Percentiles rank a stretch among this genome's conserved stretches.
These are phyloP conservation scores for Sorex fumeus DNA, from an alignment of 2,113 vertebrate species.

Conservation along the genomic window DNA sequence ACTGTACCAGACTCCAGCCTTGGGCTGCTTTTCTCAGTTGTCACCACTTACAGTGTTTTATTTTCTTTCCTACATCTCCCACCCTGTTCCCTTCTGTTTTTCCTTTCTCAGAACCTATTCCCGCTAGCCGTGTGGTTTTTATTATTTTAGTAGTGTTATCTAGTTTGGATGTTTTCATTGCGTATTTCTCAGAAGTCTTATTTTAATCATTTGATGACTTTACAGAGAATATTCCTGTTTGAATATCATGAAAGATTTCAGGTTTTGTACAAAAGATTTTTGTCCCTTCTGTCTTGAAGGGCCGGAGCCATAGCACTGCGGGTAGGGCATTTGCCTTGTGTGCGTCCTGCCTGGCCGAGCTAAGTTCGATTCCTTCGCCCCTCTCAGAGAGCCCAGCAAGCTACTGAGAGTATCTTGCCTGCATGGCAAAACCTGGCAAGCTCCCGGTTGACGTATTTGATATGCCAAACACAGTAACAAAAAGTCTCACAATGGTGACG, in stretches of 20 bases:
- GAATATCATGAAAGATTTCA: constrained; percentile 8
- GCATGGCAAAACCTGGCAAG: too few species aligned
- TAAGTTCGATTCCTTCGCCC: too few species aligned
- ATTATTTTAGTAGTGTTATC: constrained; percentile 44
- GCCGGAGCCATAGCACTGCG: too few species aligned
- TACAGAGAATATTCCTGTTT: background rate
- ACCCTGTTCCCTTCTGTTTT: background rate
- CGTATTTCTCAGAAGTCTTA: constrained; percentile 29
- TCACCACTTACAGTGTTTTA: background rate
- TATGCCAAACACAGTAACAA: too few species aligned
- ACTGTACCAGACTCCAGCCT: too few species aligned
- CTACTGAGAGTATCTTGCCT: too few species aligned
- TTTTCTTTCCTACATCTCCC: constrained; percentile 30
- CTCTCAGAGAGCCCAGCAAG: too few species aligned
- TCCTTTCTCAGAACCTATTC: background rate
- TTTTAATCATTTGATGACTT: constrained; percentile 35
- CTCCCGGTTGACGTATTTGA: too few species aligned
- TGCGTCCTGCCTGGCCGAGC: too few species aligned
- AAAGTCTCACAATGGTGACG: too few species aligned
- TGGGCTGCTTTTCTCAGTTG: constrained; percentile 42
- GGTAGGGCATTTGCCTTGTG: too few species aligned
- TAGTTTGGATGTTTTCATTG: constrained; percentile 29
- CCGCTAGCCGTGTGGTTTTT: background rate
- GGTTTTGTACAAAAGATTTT: constrained; percentile 50
- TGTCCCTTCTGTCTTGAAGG: constrained; percentile 41